phyloP scores from a whole-genome alignment of 1,140 invertebrate species.

The silkworm (Bombyx mori) region DNA sequence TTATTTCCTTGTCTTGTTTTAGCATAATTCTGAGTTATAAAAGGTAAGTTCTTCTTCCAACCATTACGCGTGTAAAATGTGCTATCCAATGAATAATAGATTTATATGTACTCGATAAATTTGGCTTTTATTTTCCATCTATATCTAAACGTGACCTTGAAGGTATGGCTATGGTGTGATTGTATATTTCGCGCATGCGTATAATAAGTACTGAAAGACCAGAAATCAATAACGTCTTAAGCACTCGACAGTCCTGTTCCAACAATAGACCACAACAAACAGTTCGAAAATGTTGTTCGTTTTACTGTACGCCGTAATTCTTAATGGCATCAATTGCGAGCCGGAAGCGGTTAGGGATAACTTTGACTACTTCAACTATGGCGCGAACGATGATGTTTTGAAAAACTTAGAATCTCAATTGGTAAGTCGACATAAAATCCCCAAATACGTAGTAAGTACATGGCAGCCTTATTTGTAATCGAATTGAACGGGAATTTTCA shows the following conservation, averaged over 20 bases:
- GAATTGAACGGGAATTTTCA: constrained; percentile 20
- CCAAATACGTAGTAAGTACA: neutral
- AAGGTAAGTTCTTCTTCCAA: neutral
- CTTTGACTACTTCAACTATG: constrained; percentile 59
- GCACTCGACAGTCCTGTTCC: constrained; percentile 24
- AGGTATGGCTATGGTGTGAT: constrained; percentile 17
- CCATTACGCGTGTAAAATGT: constrained; percentile 7
- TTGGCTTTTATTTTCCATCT: constrained; percentile 21
- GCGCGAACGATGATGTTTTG: constrained; percentile 44
- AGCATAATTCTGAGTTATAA: too few relatives aligned
- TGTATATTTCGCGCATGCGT: constrained; percentile 48
- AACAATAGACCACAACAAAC: constrained; percentile 27
- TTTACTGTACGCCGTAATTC: constrained; percentile 29
- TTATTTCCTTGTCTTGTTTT: too few relatives aligned
- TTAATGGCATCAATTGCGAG: constrained; percentile 43
- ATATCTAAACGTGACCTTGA: constrained; percentile 32
- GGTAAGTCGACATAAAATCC: constrained; percentile 32
- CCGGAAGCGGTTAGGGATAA: constrained; percentile 61
- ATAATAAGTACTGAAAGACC: constrained; percentile 12
- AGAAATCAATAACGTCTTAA: constrained; percentile 49
- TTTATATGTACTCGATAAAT: constrained; percentile 26
- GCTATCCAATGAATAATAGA: constrained; percentile 28
- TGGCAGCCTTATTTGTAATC: neutral
- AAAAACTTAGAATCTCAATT: constrained; percentile 48
- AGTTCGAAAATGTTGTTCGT: constrained; percentile 42